Evolutionary conservation across 2,797 vertebrate genomes (phyloP).

Genomic region (Sciaenops ocellatus): DNA sequence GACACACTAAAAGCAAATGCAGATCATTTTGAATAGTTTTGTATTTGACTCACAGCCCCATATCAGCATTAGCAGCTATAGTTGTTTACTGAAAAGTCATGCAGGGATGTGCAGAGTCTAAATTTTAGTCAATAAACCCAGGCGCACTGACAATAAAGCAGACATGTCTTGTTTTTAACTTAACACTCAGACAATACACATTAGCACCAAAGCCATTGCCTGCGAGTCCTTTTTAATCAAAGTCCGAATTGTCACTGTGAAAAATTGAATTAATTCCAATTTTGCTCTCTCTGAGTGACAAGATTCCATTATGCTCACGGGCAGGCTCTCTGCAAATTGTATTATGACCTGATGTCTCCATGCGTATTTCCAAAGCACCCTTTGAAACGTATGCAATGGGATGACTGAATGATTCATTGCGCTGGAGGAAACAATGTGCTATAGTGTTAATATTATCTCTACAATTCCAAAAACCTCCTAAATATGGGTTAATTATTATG

Average conservation of each 20-base stretch:
- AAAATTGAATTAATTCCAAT: constrained; percentile 86
- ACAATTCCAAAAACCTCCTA: constrained; percentile 9
- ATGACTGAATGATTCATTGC: constrained; percentile 66
- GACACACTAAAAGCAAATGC: constrained; percentile 58
- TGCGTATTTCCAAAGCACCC: constrained; percentile 73
- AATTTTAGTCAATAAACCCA: constrained; percentile 53
- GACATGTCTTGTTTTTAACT: constrained; percentile 53
- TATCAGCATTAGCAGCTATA: constrained; percentile 33
- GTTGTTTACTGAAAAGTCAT: constrained; percentile 59
- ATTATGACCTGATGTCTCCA: constrained; percentile 82
- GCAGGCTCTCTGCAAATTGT: constrained; percentile 82
- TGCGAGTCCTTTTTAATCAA: constrained; percentile 83
- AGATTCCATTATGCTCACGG: constrained; percentile 82
- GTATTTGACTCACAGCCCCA: constrained; percentile 44
- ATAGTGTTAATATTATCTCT: constrained; percentile 45
- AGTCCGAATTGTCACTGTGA: constrained; percentile 82
- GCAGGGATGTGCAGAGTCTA: constrained; percentile 27
- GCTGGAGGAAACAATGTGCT: constrained; percentile 28
- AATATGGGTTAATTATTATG: constrained; percentile 10
- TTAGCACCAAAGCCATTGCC: constrained; percentile 74
- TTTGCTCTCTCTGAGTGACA: constrained; percentile 84
- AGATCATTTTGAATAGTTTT: constrained; percentile 56
- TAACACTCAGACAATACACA: constrained; percentile 75
- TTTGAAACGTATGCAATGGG: constrained; percentile 67
- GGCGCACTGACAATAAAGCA: constrained; percentile 20